phyloP scores from a whole-genome alignment of 2,797 vertebrate genomes.

The Babyrousa celebensis region DNA sequence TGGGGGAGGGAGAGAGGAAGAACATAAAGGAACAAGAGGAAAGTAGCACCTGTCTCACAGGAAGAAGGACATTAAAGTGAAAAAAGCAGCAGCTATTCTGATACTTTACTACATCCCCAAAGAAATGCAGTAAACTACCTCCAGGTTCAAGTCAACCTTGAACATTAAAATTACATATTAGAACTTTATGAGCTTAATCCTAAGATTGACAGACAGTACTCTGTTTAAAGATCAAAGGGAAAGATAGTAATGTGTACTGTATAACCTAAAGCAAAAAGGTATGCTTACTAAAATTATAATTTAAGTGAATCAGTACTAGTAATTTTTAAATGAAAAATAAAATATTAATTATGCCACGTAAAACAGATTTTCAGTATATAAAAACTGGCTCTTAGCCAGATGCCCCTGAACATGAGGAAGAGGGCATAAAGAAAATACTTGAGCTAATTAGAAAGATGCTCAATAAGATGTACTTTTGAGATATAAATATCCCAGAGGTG shows the following conservation, averaged over 20 bases:
- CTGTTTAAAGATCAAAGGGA: not conserved
- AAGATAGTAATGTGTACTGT: not conserved
- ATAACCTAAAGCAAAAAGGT: not conserved
- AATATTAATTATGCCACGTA: constrained; percentile 58
- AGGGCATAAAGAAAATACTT: constrained; percentile 68
- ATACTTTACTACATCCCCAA: rapidly evolving
- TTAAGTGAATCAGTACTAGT: not conserved
- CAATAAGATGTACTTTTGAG: constrained; percentile 68
- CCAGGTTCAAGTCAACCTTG: not conserved
- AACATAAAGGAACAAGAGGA: not conserved
- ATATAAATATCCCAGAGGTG: constrained; percentile 77
- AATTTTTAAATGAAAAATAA: constrained; percentile 28
- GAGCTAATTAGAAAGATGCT: constrained; percentile 81
- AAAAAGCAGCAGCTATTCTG: rapidly evolving
- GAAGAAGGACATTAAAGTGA: not conserved
- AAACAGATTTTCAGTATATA: constrained; percentile 75
- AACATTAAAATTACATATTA: not conserved
- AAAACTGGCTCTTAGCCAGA: constrained; percentile 64
- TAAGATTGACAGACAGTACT: not conserved
- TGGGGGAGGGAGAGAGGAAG: rapidly evolving
- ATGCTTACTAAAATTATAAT: not conserved
- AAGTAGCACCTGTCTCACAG: rapidly evolving
- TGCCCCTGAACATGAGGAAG: constrained; percentile 49
- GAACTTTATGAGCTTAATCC: not conserved
- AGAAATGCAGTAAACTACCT: rapidly evolving